Percentiles rank a stretch among this genome's conserved stretches.
phyloP scores from a whole-genome alignment of 2,113 vertebrate species.

The Gila orcuttii region DNA sequence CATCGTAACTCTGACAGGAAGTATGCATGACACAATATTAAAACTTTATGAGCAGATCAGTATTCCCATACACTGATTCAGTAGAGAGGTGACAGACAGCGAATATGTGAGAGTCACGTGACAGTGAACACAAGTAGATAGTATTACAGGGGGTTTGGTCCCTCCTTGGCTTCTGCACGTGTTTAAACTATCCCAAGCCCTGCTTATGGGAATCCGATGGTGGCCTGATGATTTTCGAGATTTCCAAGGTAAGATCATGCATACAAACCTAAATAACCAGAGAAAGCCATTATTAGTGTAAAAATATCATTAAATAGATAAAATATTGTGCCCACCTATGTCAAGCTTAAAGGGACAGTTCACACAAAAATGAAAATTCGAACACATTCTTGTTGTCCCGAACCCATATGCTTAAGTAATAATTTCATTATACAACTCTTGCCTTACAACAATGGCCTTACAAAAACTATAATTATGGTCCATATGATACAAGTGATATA shows the following conservation, averaged over 20 bases:
- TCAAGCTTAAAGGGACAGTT: slow-evolving; percentile 1
- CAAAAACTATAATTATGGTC: no score
- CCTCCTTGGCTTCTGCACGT: slow-evolving; percentile 61
- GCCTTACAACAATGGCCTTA: not conserved
- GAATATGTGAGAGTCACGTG: not conserved
- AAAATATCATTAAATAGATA: not conserved
- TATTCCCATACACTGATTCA: slow-evolving; percentile 14
- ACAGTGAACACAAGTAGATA: slow-evolving; percentile 58
- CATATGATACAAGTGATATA: no score
- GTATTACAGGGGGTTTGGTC: slow-evolving; percentile 48
- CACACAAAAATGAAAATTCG: not conserved
- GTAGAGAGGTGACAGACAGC: not conserved
- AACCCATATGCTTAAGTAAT: not conserved
- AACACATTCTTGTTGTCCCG: not conserved
- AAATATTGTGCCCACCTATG: not conserved
- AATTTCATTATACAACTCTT: not conserved
- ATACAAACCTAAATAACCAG: slow-evolving; percentile 55
- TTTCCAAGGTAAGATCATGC: slow-evolving; percentile 70
- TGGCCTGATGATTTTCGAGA: slow-evolving; percentile 64
- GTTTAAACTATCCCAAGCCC: slow-evolving; percentile 67
- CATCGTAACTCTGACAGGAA: slow-evolving; percentile 1
- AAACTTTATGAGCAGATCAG: slow-evolving; percentile 26
- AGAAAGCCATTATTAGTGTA: slow-evolving; percentile 59
- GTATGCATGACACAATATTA: not conserved
- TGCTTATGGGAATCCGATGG: slow-evolving; percentile 66